A percentile compares a stretch with the other conserved stretches of the same genome.
These are phyloP conservation scores for Cheilosia vulpina DNA, from an alignment of 2,888 invertebrate species.

Conservation along the genomic window DNA sequence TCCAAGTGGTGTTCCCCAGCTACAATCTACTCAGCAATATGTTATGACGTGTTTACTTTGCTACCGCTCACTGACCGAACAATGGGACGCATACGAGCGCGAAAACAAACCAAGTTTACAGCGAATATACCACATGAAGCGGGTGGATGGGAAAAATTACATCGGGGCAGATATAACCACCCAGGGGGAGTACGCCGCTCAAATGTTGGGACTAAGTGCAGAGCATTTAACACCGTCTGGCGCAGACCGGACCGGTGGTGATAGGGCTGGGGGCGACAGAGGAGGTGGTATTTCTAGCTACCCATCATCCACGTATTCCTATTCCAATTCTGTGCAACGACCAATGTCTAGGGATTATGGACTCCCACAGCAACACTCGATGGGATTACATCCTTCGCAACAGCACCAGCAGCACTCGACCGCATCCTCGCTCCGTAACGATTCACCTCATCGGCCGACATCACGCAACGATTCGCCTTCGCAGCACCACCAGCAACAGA, in stretches of 20 bases:
- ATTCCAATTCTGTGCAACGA: slow-evolving; percentile 73
- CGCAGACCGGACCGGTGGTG: slow-evolving; percentile 54
- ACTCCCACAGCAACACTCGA: slow-evolving; percentile 65
- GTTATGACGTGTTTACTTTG: slow-evolving; percentile 93
- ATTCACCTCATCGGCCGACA: slow-evolving; percentile 79
- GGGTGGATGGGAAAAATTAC: slow-evolving; percentile 95
- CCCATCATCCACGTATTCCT: slow-evolving; percentile 76
- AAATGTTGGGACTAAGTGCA: slow-evolving; percentile 90
- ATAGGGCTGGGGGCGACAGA: slow-evolving; percentile 50
- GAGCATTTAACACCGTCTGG: slow-evolving; percentile 83
- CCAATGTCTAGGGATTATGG: slow-evolving; percentile 78
- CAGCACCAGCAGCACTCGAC: slow-evolving; percentile 68
- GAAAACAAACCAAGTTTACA: slow-evolving; percentile 93
- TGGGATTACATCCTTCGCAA: slow-evolving; percentile 65
- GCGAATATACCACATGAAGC: slow-evolving; percentile 95
- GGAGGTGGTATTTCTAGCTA: slow-evolving; percentile 48
- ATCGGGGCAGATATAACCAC: slow-evolving; percentile 95
- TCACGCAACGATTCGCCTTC: slow-evolving; percentile 80
- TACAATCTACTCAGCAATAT: slow-evolving; percentile 82
- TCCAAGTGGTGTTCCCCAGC: slow-evolving; percentile 87
- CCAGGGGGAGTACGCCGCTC: slow-evolving; percentile 96
- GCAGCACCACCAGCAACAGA: slow-evolving; percentile 74
- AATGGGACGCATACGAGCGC: slow-evolving; percentile 96
- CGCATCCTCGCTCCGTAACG: slow-evolving; percentile 77
- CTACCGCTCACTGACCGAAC: slow-evolving; percentile 92